phyloP scores from a whole-genome alignment of 2,888 invertebrate species.

The Drosophila kuntzei region DNA sequence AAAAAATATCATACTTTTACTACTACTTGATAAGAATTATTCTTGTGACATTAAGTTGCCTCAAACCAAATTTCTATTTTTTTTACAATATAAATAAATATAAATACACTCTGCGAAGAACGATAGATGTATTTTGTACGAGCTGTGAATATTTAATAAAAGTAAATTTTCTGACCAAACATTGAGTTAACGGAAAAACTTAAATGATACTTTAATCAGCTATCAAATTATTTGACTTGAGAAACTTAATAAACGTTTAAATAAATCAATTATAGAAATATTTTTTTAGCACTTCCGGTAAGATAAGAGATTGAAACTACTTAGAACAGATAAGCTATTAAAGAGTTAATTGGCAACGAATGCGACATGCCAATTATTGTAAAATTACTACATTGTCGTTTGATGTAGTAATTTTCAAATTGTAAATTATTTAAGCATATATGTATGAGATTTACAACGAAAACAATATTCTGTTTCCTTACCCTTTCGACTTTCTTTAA shows the following conservation, averaged over 20 bases:
- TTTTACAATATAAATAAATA: neutral
- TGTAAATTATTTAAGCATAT: conserved; percentile 3
- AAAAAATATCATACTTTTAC: too few species aligned
- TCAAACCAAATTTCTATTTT: neutral
- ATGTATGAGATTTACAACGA: neutral
- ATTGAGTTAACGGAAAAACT: neutral
- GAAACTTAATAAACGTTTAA: neutral
- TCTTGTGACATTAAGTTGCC: neutral
- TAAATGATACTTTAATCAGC: neutral
- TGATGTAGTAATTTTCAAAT: conserved; percentile 1
- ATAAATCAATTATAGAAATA: neutral
- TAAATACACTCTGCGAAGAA: neutral
- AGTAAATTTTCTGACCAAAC: neutral
- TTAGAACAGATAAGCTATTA: neutral
- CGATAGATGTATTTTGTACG: too few species aligned
- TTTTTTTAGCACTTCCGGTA: neutral
- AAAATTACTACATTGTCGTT: conserved; percentile 21
- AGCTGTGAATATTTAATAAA: too few species aligned
- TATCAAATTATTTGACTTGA: neutral
- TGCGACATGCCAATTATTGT: conserved; percentile 7
- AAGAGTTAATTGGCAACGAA: neutral
- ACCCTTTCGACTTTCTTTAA: conserved; percentile 98
- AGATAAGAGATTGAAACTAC: neutral
- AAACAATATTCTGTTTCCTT: conserved; percentile 81
- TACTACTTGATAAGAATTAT: neutral